Percentiles rank a stretch among this genome's conserved stretches.
phyloP scores from a whole-genome alignment of 1,140 invertebrate species.

The Heliothis virescens region DNA sequence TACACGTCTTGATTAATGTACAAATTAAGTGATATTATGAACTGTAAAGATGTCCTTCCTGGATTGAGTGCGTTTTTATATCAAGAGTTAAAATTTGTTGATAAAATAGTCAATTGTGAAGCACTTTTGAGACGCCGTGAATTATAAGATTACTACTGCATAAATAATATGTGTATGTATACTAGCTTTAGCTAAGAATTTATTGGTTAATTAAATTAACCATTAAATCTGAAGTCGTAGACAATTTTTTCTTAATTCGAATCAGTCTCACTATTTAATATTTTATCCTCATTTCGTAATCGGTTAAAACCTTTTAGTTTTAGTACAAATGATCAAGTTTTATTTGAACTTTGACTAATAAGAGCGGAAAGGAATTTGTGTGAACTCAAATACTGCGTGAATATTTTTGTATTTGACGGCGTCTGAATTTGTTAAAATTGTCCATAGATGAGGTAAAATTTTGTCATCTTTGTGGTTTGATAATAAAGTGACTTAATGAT shows the following conservation, averaged over 20 bases:
- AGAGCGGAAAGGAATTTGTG: neutral
- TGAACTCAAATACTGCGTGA: neutral
- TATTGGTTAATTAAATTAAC: conserved; percentile 21
- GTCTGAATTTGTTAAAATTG: conserved; percentile 52
- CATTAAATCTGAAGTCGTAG: neutral
- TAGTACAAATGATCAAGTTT: neutral
- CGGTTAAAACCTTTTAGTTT: neutral
- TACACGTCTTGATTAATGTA: conserved; percentile 38
- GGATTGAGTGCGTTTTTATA: conserved; percentile 36
- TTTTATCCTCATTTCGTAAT: too few relatives aligned
- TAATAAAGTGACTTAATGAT: conserved; percentile 83
- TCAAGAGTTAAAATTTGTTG: conserved; percentile 38
- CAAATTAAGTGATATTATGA: conserved; percentile 45
- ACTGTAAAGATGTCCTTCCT: conserved; percentile 28
- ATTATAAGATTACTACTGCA: conserved; percentile 1
- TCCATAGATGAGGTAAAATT: conserved; percentile 83
- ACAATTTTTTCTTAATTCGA: neutral
- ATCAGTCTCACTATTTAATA: too few relatives aligned
- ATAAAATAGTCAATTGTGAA: conserved; percentile 43
- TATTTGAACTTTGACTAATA: neutral
- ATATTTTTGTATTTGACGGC: conserved; percentile 39
- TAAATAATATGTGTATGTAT: neutral
- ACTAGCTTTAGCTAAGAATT: neutral
- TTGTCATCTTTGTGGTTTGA: conserved; percentile 83
- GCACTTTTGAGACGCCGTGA: conserved; percentile 28